Percentiles rank a stretch among this genome's conserved stretches.
Conservation (phyloP, 2,797 vertebrate genomes). For the Graptemys geographica region DNA sequence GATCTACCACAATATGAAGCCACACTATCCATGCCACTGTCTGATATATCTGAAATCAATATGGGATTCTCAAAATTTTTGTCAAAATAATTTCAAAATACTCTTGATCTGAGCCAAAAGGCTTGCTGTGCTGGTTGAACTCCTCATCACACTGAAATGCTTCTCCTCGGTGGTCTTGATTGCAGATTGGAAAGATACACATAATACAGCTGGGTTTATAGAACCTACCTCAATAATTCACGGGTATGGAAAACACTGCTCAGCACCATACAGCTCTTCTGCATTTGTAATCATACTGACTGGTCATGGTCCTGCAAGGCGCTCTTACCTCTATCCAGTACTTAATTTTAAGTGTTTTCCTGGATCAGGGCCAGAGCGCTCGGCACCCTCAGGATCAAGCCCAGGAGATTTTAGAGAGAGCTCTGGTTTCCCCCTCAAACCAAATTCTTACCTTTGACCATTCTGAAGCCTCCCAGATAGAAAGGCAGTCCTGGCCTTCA, state of each 20-base stretch:
- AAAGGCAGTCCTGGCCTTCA: constrained; percentile 91
- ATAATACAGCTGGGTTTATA: background rate
- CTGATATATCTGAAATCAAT: background rate
- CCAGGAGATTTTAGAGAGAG: background rate
- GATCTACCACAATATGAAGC: background rate
- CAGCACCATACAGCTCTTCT: background rate
- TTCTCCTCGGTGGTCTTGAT: constrained; percentile 11
- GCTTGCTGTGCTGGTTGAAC: background rate
- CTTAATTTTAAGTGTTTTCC: background rate
- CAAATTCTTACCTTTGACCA: constrained; percentile 90
- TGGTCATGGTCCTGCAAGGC: background rate
- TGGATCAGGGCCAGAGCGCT: background rate
- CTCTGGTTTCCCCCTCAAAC: background rate
- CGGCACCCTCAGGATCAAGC: background rate
- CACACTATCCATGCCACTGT: background rate
- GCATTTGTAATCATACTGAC: background rate
- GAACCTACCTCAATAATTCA: background rate
- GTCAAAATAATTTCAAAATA: constrained; percentile 7
- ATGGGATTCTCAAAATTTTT: background rate
- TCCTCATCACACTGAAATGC: background rate
- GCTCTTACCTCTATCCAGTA: accelerated
- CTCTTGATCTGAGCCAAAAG: constrained; percentile 39
- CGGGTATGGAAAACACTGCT: background rate
- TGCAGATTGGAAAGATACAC: constrained; percentile 13
- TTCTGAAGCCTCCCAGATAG: constrained; percentile 94